Conservation (phyloP, 2,113 vertebrate genomes). For the Sterna hirundo region DNA sequence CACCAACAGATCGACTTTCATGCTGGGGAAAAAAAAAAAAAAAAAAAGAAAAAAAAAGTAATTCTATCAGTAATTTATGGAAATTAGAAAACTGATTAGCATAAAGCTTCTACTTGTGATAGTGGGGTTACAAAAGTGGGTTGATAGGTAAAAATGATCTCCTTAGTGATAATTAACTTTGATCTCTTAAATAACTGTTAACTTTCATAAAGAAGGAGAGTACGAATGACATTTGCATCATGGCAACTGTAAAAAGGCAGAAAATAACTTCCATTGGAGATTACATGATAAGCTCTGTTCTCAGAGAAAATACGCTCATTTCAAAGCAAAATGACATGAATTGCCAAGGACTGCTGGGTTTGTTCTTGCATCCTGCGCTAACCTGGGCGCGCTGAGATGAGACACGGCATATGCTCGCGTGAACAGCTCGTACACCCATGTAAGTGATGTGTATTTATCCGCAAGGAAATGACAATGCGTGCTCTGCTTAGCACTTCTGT, state of each 20-base stretch:
- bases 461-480: slow-evolving; percentile 29
- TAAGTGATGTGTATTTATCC: slow-evolving; percentile 17
- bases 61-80: slow-evolving; percentile 72
- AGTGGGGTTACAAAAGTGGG: slow-evolving; percentile 72
- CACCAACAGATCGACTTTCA: slow-evolving; percentile 65
- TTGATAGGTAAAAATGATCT: slow-evolving; percentile 75
- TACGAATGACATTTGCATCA: slow-evolving; percentile 62
- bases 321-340: slow-evolving; percentile 55
- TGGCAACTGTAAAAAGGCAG: slow-evolving; percentile 64
- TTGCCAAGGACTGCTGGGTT: slow-evolving; percentile 44
- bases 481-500: slow-evolving; percentile 13
- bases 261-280: slow-evolving; percentile 56
- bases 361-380: background rate
- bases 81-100: slow-evolving; percentile 72
- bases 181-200: slow-evolving; percentile 74
- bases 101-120: slow-evolving; percentile 72
- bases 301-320: slow-evolving; percentile 40
- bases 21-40: background rate
- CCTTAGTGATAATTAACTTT: slow-evolving; percentile 76
- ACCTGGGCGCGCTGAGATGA: slow-evolving; percentile 2
- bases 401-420: background rate
- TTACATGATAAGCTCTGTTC: slow-evolving; percentile 60
- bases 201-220: slow-evolving; percentile 64
- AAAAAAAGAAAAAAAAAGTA: background rate
- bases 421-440: slow-evolving; percentile 7